These are phyloP conservation scores for Tangara arthus DNA, from an alignment of 2,797 vertebrate species.

Conservation along the genomic window DNA sequence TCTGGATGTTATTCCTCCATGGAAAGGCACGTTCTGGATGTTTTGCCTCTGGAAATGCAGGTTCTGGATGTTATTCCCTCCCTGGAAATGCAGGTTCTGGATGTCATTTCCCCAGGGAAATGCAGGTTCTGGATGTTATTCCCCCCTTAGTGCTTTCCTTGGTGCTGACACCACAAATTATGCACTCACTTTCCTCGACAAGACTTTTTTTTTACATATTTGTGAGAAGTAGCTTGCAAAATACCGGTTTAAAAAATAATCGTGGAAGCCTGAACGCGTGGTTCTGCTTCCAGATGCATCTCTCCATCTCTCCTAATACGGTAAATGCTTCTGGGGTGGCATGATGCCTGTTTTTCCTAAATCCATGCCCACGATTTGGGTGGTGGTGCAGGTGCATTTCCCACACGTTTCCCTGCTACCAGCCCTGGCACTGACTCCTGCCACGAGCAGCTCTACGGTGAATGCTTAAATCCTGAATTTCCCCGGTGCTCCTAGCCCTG, in stretches of 20 bases:
- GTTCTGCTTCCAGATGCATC: not conserved
- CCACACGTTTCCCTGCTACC: fast-evolving
- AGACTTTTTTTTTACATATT: not conserved
- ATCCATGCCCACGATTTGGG: fast-evolving
- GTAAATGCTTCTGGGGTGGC: not conserved
- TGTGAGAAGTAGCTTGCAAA: not conserved
- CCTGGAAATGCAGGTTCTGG: not conserved
- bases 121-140: no score
- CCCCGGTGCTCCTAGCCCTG: not conserved
- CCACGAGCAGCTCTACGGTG: fast-evolving
- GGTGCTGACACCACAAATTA: fast-evolving
- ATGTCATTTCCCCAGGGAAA: not conserved
- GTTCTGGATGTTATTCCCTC: no score
- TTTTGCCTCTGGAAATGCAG: not conserved
- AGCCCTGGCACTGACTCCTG: not conserved
- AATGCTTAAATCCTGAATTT: not conserved
- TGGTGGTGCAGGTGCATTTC: fast-evolving
- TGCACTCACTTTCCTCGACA: fast-evolving
- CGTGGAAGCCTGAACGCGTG: fast-evolving
- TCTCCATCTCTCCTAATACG: not conserved
- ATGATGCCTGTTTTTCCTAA: not conserved
- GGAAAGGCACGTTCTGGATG: not conserved
- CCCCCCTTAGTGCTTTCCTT: not conserved
- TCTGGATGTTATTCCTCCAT: not conserved
- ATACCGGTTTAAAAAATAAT: not conserved